Percentiles rank a stretch among this genome's conserved stretches.
These are phyloP conservation scores for Lophochroa leadbeateri DNA, from an alignment of 2,113 vertebrate genomes.

Conservation along the genomic window DNA sequence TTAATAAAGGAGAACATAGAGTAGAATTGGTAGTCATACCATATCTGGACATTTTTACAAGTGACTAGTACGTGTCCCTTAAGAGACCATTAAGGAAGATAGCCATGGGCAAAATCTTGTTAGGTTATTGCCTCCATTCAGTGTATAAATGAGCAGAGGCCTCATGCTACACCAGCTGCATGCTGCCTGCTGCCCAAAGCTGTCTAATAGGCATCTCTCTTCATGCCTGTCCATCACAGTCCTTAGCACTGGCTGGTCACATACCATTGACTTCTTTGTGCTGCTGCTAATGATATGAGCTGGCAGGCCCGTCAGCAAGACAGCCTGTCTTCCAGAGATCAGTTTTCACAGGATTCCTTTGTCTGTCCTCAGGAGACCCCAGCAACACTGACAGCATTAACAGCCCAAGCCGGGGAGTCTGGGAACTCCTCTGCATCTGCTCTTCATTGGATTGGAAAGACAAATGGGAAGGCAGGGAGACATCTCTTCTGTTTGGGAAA, in stretches of 20 bases:
- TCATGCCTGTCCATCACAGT: background rate
- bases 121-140: background rate
- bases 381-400: background rate
- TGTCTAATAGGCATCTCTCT: background rate
- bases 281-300: background rate
- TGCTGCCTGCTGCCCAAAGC: background rate
- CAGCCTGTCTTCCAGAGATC: background rate
- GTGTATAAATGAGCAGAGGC: background rate
- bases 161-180: fast-evolving
- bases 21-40: background rate
- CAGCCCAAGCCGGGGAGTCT: background rate
- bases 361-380: background rate
- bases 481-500: background rate
- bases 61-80: background rate
- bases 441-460: background rate
- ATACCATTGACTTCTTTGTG: background rate
- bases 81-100: background rate
- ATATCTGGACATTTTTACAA: background rate
- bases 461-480: background rate
- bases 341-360: background rate
- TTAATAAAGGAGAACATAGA: background rate
- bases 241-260: background rate
- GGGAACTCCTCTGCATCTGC: background rate
- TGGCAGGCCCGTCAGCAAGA: background rate
- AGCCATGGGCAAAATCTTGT: background rate